Evolutionary conservation across 2,888 invertebrate genomes (phyloP).

Genomic region (Heliconius erato): DNA sequence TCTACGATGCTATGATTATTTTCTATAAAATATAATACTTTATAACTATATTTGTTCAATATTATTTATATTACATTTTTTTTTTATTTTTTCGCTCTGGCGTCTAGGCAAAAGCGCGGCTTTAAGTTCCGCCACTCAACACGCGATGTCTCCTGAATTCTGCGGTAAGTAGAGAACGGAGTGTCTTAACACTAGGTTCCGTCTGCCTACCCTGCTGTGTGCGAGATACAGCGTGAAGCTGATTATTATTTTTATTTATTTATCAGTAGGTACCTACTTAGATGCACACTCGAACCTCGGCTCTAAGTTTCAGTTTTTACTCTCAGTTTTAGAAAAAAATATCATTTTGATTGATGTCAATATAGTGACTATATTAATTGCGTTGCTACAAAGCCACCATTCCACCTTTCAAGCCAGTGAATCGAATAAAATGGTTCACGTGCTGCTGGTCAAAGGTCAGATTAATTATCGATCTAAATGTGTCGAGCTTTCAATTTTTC

Average conservation of each 20-base stretch:
- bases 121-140: too few relatives aligned
- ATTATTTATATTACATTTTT: not conserved
- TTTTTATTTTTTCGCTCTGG: too few relatives aligned
- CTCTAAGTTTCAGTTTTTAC: not conserved
- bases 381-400: slow-evolving; percentile 55
- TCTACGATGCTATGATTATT: slow-evolving; percentile 7
- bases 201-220: too few relatives aligned
- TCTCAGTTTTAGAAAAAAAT: slow-evolving; percentile 19
- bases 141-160: too few relatives aligned
- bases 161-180: too few relatives aligned
- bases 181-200: too few relatives aligned
- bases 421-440: slow-evolving; percentile 70
- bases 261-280: not conserved
- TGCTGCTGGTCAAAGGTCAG: slow-evolving; percentile 70
- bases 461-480: slow-evolving; percentile 24
- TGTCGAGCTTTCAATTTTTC: slow-evolving; percentile 13
- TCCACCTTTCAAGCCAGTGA: slow-evolving; percentile 47
- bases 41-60: not conserved
- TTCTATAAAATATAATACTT: not conserved
- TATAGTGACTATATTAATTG: slow-evolving; percentile 51
- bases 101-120: too few relatives aligned
- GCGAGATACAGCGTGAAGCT: too few relatives aligned
- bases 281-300: not conserved
- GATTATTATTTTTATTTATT: not conserved
- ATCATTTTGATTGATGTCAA: slow-evolving; percentile 36